phyloP scores from a whole-genome alignment of 2,113 vertebrate species.

The Chaetodon auriga region DNA sequence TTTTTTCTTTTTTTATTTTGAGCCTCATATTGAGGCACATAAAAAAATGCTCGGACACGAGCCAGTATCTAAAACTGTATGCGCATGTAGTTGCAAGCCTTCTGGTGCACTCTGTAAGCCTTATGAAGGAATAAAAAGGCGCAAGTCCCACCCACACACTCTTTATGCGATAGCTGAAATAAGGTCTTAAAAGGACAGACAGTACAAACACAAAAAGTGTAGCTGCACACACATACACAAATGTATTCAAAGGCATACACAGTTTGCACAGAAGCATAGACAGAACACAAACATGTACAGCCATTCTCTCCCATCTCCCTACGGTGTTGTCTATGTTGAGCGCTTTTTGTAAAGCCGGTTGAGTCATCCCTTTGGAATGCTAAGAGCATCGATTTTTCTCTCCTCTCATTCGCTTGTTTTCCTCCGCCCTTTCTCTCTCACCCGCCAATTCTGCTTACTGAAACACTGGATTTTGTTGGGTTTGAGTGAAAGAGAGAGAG shows the following conservation, averaged over 20 bases:
- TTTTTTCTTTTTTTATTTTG: not conserved
- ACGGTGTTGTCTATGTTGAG: constrained; percentile 50
- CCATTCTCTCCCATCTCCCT: constrained; percentile 42
- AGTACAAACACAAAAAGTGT: not conserved
- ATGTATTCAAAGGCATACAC: constrained; percentile 24
- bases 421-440: constrained; percentile 39
- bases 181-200: constrained; percentile 20
- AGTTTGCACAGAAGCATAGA: constrained; percentile 33
- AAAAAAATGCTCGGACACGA: not conserved
- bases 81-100: constrained; percentile 29
- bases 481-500: constrained; percentile 33
- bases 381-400: constrained; percentile 73
- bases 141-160: constrained; percentile 16
- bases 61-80: not conserved
- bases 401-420: constrained; percentile 46
- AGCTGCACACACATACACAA: not conserved
- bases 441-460: constrained; percentile 52
- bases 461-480: constrained; percentile 63
- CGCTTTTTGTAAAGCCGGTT: constrained; percentile 68
- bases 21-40: not conserved
- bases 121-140: constrained; percentile 22
- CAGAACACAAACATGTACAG: constrained; percentile 35
- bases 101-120: constrained; percentile 5
- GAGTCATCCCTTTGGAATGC: constrained; percentile 81
- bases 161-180: constrained; percentile 14